These are phyloP conservation scores for Agapornis roseicollis DNA, from an alignment of 2,113 vertebrate genomes.

Conservation along the genomic window DNA sequence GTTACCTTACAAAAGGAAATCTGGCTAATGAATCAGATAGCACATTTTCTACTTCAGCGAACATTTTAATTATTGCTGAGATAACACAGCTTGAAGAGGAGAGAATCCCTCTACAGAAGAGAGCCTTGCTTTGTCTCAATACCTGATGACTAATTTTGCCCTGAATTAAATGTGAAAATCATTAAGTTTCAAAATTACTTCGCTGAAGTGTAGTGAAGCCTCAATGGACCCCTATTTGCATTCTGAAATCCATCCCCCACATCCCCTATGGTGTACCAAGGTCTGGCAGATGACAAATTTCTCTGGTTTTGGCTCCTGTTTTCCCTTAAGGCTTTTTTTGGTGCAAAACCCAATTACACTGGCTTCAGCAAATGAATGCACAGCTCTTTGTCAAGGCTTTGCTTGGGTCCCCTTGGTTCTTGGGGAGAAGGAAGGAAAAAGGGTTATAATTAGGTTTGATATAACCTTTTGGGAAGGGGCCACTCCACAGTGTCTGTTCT, in stretches of 20 bases:
- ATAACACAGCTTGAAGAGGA: constrained; percentile 62
- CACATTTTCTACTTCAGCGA: constrained; percentile 62
- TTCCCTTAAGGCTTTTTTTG: not conserved
- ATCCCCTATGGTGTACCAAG: not conserved
- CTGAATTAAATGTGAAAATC: constrained; percentile 72
- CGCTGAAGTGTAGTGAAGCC: constrained; percentile 16
- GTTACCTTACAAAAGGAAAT: constrained; percentile 29
- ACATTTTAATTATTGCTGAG: constrained; percentile 74
- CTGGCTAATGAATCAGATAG: constrained; percentile 62
- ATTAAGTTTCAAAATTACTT: constrained; percentile 62
- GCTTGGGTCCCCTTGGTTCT: not conserved
- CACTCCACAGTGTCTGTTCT: not conserved
- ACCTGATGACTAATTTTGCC: constrained; percentile 64
- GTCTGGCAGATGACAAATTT: constrained; percentile 8
- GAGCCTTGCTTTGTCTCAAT: constrained; percentile 64
- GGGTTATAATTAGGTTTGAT: constrained; percentile 21
- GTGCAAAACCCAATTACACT: not conserved
- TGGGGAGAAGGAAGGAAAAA: not conserved
- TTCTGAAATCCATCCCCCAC: constrained; percentile 1
- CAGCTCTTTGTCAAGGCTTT: not conserved
- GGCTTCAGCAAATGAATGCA: not conserved
- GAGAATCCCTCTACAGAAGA: constrained; percentile 46
- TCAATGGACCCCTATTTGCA: constrained; percentile 22
- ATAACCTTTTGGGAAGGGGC: not conserved
- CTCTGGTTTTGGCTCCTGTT: not conserved